Evolutionary conservation across 2,797 vertebrate species (phyloP).

Genomic region (Anguilla obscura): DNA sequence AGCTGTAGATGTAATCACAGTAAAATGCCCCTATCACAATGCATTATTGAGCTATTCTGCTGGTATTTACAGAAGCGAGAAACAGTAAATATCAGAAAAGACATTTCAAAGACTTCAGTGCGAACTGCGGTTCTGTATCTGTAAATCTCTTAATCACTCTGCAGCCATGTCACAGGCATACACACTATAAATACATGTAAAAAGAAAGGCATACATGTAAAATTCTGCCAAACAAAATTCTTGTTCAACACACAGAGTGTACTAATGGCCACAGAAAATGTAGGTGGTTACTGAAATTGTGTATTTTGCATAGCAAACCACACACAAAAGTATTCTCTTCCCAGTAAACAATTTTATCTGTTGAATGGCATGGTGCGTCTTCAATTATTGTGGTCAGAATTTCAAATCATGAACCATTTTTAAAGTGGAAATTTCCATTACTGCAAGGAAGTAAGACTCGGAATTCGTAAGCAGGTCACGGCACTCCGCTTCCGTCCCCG

Average conservation of each 20-base stretch:
- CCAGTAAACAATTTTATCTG: not conserved
- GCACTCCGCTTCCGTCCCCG: not conserved
- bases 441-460: not conserved
- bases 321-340: not conserved
- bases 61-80: not conserved
- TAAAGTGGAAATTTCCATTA: slow-evolving; percentile 25
- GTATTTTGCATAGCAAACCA: slow-evolving; percentile 17
- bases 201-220: not conserved
- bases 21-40: not conserved
- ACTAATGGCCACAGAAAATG: not conserved
- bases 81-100: not conserved
- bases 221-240: not conserved
- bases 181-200: not conserved
- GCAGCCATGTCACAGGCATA: not conserved
- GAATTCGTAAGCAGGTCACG: not conserved
- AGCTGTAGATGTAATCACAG: not conserved
- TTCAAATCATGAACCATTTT: slow-evolving; percentile 12
- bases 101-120: too few species aligned
- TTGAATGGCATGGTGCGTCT: not conserved
- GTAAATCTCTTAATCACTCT: not conserved
- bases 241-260: not conserved
- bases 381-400: slow-evolving; percentile 16
- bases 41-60: not conserved
- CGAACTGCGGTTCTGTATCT: not conserved
- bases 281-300: not conserved